Base-by-base conservation (phyloP, 2,797 vertebrate species). In the Harpagifer antarcticus region DNA sequence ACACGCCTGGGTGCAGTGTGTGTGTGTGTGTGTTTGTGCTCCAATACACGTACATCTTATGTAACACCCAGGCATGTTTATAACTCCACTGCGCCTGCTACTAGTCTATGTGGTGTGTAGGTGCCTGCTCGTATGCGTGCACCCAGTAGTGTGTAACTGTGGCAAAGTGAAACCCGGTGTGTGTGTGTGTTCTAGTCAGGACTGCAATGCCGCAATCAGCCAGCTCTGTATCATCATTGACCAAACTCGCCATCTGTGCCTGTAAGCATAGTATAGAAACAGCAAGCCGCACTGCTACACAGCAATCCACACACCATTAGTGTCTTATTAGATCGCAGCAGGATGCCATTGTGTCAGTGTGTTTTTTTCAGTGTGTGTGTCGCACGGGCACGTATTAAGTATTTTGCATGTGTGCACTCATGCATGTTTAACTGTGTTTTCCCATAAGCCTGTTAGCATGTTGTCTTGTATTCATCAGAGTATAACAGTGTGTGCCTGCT, bases 211-310 rank as follows among this genome's bases (percentile, higher is more conserved):
- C 19, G 84, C 86, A 89, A 74, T 68, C 80, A 84, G 75, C 82
- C 75, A 83, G 75, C 75, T 83, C 69, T 78, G 78, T 89, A 74
- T 88, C 84, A 82, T 84, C 87, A 78, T 76, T 85, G 82, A 88
- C 83, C 85, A 85, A 88, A 81, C 83, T 83, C 68, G 55, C 88
- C 89, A 88, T 91, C 90, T 91, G 89, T 83, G 83, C 85, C 70
- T 83, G 81, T 68, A 72, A 84, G 86, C 86, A 27, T 27, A 27
- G 23, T 89, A 83, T 81, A 88, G 81, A 80, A 87, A 74, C 74
- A 73, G 58, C 48, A 9, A 63, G 73, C 80, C 45, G 56, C 81
- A 79, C 71, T 76, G 85, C 81, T 85, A 57, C 79, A 75, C 54
- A 61, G 8, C 33, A 37, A 37, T 37, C 33, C 76, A 79, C 76